Base-by-base conservation (phyloP, 2,888 invertebrate genomes). In the Oxyscelio sp. region DNA sequence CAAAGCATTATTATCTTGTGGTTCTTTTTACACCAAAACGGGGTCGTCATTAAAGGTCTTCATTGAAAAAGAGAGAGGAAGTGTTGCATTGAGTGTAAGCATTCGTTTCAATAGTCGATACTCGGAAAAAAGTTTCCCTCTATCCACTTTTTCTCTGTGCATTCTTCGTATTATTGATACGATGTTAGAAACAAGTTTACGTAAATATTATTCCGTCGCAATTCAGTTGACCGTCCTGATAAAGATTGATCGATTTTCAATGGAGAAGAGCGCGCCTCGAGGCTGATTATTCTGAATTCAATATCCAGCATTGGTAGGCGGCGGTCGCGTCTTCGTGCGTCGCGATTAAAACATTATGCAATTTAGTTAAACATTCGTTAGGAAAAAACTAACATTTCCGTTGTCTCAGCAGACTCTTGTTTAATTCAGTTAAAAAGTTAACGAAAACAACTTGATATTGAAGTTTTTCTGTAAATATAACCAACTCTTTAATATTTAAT, bases 361-460 rank as follows among this genome's bases (percentile, higher is more conserved):
- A 83, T 66, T 54, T 66, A 63, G 78, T 73, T 83, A 77, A 73
- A 70, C n/a, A n/a, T n/a, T n/a, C n/a, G n/a, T n/a, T n/a, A n/a
- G n/a, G n/a, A n/a, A n/a, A n/a, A n/a, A n/a, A n/a, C n/a, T n/a
- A n/a, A n/a, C n/a, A n/a, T n/a, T n/a, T n/a, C n/a, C n/a, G n/a
- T n/a, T n/a, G n/a, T n/a, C n/a, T n/a, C n/a, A n/a, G n/a, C n/a
- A n/a, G n/a, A n/a, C n/a, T n/a, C n/a, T n/a, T n/a, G n/a, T n/a
- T n/a, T n/a, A n/a, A n/a, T n/a, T n/a, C n/a, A n/a, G n/a, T n/a
- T n/a, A n/a, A n/a, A n/a, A n/a, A n/a, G n/a, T n/a, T n/a, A n/a
- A n/a, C n/a, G n/a, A n/a, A n/a, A n/a, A n/a, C n/a, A n/a, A n/a
- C n/a, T n/a, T n/a, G n/a, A n/a, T n/a, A n/a, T n/a, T n/a, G n/a